Percentiles rank a stretch among this genome's conserved stretches.
Evolutionary conservation across 2,888 invertebrate species (phyloP).

Genomic region (Cartodere bifasciata): DNA sequence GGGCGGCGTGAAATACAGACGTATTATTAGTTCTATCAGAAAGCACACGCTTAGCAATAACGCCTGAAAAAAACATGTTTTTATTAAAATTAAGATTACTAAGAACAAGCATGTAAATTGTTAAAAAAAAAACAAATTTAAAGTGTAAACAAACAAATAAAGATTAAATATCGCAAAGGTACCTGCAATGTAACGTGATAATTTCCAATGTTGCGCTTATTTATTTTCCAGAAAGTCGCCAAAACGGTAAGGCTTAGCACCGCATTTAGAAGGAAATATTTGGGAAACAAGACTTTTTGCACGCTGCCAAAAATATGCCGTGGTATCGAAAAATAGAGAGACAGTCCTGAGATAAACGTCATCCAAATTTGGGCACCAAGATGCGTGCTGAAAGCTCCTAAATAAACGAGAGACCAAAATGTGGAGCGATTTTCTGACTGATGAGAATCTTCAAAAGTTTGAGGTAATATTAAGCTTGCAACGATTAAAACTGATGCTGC

Average conservation of each 20-base stretch:
- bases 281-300: slow-evolving; percentile 75
- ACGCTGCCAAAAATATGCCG: slow-evolving; percentile 80
- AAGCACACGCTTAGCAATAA: slow-evolving; percentile 51
- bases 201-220: slow-evolving; percentile 38
- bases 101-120: background rate
- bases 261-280: slow-evolving; percentile 72
- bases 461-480: slow-evolving; percentile 36
- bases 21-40: slow-evolving; percentile 59
- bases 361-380: slow-evolving; percentile 87
- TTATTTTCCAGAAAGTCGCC: slow-evolving; percentile 54
- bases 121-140: background rate
- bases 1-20: slow-evolving; percentile 64
- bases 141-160: background rate
- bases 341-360: slow-evolving; percentile 80
- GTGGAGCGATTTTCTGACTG: slow-evolving; percentile 29
- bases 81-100: background rate
- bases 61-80: slow-evolving; percentile 42
- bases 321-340: slow-evolving; percentile 74
- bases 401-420: slow-evolving; percentile 52
- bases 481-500: slow-evolving; percentile 46
- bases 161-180: slow-evolving; percentile 12
- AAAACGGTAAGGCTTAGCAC: slow-evolving; percentile 60
- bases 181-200: slow-evolving; percentile 42
- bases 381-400: slow-evolving; percentile 67
- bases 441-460: slow-evolving; percentile 20